Base-by-base conservation (phyloP, 2,113 vertebrate genomes). In the Heterotilapia buettikoferi region DNA sequence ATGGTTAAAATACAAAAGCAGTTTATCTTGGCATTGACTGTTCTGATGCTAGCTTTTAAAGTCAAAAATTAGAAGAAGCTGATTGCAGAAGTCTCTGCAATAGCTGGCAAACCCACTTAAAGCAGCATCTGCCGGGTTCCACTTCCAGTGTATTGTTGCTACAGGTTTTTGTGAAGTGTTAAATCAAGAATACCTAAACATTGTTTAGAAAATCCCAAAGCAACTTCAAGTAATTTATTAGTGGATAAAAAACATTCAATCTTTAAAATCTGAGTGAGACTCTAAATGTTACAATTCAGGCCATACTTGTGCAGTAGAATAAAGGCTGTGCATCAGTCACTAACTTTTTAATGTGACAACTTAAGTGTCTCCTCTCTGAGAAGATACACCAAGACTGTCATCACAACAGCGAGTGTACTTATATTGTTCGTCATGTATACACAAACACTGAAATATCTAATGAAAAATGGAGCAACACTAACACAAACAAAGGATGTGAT, bases 161-260 rank as follows among this genome's bases (percentile, higher is more conserved):
- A 93, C 89, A 89, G 68, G 82, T 14, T 85, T 57, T 82, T 45
- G 63, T 29, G 61, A 82, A 57, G 86, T 59, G 47, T n/a, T 33
- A 88, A 89, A 93, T 61, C 73, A 91, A 84, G 21, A 88, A 61
- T 53, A 54, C 14, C 73, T 87, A 85, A 84, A 88, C 40, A 83
- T 8, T 2, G 78, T 85, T 89, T 89, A 84, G 84, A 87, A 92
- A 93, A 73, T 73, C 24, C 73, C 40, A 84, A 92, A 87, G 87
- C 63, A 92, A 92, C 29, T 92, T 93, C 92, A 95, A 94, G 93
- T 92, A 73, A 92, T 87, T 88, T 52, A 88, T 93, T 83, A 87
- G 83, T 88, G 71, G 87, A 83, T 90, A 92, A 94, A 68, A 94
- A 94, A 92, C 90, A 94, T 94, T 92, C 84, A 82, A 31, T 61